These are phyloP conservation scores for Myiagra hebetior DNA, from an alignment of 2,113 vertebrate genomes.

Conservation along the genomic window DNA sequence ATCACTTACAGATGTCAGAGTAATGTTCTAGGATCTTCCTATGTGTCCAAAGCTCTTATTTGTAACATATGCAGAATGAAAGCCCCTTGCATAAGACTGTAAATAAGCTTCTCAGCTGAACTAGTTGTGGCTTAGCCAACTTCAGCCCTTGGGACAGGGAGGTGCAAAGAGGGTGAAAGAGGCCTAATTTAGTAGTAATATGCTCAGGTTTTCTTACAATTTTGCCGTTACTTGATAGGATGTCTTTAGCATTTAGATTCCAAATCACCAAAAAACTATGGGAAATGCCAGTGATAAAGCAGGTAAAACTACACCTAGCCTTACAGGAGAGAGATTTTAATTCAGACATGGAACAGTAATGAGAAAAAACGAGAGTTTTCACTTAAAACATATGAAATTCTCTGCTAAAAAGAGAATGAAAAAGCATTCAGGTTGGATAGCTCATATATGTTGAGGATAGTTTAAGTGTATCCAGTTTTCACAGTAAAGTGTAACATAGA, in stretches of 20 bases:
- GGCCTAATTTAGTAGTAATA: not conserved
- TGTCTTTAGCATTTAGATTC: not conserved
- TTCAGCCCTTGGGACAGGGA: not conserved
- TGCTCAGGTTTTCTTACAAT: not conserved
- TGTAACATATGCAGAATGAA: constrained; percentile 19
- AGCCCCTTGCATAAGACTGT: not conserved
- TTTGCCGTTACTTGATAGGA: not conserved
- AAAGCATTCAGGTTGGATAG: not conserved
- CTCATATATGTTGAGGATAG: not conserved
- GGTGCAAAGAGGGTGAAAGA: not conserved
- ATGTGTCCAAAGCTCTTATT: constrained; percentile 18
- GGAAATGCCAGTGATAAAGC: not conserved
- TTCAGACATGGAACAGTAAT: not conserved
- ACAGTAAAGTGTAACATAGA: not conserved
- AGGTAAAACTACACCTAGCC: not conserved
- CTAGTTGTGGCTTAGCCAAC: not conserved
- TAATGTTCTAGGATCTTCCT: not conserved
- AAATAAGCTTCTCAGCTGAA: not conserved
- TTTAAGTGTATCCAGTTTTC: not conserved
- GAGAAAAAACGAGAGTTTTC: not conserved
- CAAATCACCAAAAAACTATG: not conserved
- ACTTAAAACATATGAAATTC: not conserved
- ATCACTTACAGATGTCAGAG: constrained; percentile 31
- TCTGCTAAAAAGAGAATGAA: not conserved
- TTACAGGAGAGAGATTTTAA: not conserved